Evolutionary conservation across 2,888 invertebrate genomes (phyloP).

Genomic region (Drosophila percnosoma): DNA sequence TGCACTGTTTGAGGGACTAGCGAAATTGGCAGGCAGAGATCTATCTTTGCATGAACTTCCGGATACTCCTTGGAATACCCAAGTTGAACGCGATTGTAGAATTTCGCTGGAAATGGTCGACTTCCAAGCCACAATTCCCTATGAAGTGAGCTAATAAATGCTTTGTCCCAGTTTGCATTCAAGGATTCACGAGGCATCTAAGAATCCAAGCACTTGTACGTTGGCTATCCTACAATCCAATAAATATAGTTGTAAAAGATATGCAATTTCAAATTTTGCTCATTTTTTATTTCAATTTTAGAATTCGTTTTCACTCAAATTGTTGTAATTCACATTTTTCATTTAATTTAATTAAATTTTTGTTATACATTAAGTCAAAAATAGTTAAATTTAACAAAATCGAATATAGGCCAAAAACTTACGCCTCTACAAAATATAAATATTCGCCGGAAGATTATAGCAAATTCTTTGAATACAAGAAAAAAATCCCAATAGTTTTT

Average conservation of each 20-base stretch:
- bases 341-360: constrained; percentile 6
- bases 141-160: neutral
- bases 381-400: constrained; percentile 5
- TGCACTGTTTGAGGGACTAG: neutral
- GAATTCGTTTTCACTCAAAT: constrained; percentile 10
- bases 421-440: constrained; percentile 1
- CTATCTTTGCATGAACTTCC: neutral
- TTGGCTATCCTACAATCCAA: neutral
- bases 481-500: constrained; percentile 19
- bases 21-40: neutral
- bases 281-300: constrained; percentile 5
- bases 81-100: neutral
- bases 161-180: neutral
- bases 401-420: constrained; percentile 7
- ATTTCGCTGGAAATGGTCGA: neutral
- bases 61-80: neutral
- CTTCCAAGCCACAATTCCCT: neutral
- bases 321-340: constrained; percentile 6
- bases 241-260: neutral
- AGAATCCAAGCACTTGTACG: neutral
- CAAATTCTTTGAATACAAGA: neutral
- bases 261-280: constrained; percentile 1
- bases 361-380: neutral
- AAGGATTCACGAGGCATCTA: neutral
- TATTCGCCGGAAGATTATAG: constrained; percentile 6